These are phyloP conservation scores for Eristalinus sepulchralis DNA, from an alignment of 2,888 invertebrate species.

Conservation along the genomic window DNA sequence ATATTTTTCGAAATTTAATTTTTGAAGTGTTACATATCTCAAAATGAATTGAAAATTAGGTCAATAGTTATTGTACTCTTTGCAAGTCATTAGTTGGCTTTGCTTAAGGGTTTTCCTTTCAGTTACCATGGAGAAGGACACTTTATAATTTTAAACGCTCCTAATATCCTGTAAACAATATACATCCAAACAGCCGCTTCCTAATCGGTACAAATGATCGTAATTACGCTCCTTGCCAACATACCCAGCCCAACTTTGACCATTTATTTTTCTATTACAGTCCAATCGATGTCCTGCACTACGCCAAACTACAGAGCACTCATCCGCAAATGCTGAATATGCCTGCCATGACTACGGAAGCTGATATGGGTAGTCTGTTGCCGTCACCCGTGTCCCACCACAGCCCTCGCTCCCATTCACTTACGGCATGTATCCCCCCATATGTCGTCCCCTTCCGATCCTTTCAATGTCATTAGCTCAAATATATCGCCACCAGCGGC, in stretches of 20 bases:
- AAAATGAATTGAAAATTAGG: no score
- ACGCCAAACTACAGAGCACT: not conserved
- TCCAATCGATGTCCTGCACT: not conserved
- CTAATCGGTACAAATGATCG: no score
- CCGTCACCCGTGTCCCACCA: not conserved
- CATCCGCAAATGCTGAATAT: not conserved
- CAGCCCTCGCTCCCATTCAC: not conserved
- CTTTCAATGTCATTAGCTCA: constrained; percentile 35
- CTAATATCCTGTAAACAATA: no score
- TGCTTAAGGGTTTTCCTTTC: no score
- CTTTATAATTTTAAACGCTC: no score
- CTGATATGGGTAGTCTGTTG: not conserved
- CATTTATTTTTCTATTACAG: constrained; percentile 29
- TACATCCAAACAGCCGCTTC: no score
- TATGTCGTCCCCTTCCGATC: constrained; percentile 7
- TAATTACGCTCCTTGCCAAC: no score
- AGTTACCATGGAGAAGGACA: no score
- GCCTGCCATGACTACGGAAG: not conserved
- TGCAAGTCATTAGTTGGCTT: no score
- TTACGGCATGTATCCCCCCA: not conserved
- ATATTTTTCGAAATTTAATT: no score
- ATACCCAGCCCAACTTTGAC: not conserved
- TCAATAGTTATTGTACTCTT: no score
- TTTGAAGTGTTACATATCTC: no score
- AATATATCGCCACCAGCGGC: constrained; percentile 22